Evolutionary conservation across 2,797 vertebrate species (phyloP).

Genomic region (Enteromius unitaeniatus): DNA sequence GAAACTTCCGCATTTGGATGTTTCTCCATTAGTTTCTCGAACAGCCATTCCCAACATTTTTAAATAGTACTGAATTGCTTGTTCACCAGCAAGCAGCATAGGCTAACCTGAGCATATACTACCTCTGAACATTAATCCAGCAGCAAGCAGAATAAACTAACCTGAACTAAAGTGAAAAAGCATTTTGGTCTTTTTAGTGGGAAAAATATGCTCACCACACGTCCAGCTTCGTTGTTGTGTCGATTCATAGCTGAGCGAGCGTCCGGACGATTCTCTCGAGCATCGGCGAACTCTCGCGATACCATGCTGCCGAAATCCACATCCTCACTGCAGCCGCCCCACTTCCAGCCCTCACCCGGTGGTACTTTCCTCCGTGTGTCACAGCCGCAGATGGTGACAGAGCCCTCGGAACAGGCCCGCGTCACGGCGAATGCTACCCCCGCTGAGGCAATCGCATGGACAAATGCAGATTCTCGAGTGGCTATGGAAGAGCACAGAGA

Average conservation of each 20-base stretch:
- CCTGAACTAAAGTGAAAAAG: neutral
- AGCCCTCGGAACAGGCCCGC: slow-evolving; percentile 94
- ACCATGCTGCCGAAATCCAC: slow-evolving; percentile 97
- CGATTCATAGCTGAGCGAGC: slow-evolving; percentile 98
- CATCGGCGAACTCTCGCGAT: slow-evolving; percentile 95
- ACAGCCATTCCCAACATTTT: too few relatives aligned
- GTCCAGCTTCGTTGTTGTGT: slow-evolving; percentile 97
- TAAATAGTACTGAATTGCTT: too few relatives aligned
- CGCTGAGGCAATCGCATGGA: slow-evolving; percentile 94
- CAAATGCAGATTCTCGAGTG: slow-evolving; percentile 94
- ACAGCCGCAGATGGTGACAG: slow-evolving; percentile 92
- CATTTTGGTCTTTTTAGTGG: neutral
- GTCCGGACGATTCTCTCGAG: slow-evolving; percentile 93
- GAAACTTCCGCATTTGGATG: too few relatives aligned
- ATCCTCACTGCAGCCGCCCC: slow-evolving; percentile 98
- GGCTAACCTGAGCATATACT: neutral
- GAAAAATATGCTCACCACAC: slow-evolving; percentile 78
- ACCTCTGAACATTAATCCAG: neutral
- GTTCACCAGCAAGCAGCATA: too few relatives aligned
- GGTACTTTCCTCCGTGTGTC: slow-evolving; percentile 91
- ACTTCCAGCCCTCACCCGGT: slow-evolving; percentile 95
- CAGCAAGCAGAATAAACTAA: neutral
- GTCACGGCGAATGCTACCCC: slow-evolving; percentile 96
- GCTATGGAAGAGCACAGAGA: slow-evolving; percentile 74
- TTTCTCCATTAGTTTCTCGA: too few relatives aligned